phyloP scores from a whole-genome alignment of 1,140 invertebrate species.

The Bombus pyrosoma region DNA sequence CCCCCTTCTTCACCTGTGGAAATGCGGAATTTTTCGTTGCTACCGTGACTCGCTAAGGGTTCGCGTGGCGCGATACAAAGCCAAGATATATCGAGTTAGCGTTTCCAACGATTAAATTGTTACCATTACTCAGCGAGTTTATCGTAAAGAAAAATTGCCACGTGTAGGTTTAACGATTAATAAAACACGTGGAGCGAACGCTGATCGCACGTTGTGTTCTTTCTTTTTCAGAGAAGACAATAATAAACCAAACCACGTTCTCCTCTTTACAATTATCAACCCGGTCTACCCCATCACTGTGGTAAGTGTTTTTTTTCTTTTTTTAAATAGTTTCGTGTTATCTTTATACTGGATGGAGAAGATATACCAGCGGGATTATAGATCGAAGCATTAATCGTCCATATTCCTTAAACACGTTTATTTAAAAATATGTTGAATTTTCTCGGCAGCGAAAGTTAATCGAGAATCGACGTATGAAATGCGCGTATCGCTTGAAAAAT shows the following conservation, averaged over 20 bases:
- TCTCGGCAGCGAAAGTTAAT: not conserved
- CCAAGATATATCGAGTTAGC: not conserved
- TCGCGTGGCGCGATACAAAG: not conserved
- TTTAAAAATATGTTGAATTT: not conserved
- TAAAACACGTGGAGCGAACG: not conserved
- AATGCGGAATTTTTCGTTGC: slow-evolving; percentile 36
- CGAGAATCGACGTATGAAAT: not conserved
- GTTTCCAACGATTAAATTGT: slow-evolving; percentile 28
- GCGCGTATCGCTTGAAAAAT: not conserved
- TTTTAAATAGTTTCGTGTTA: not conserved
- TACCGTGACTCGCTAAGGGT: not conserved
- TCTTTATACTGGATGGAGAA: not conserved
- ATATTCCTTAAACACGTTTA: too few species aligned
- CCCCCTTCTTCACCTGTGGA: fast-evolving
- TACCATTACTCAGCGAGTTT: not conserved
- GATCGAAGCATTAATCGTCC: too few species aligned
- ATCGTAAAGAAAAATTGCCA: not conserved
- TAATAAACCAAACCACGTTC: slow-evolving; percentile 93
- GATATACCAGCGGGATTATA: not conserved
- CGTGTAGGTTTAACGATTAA: not conserved
- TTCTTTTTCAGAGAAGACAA: slow-evolving; percentile 80
- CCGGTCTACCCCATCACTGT: slow-evolving; percentile 99
- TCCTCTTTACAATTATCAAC: slow-evolving; percentile 97
- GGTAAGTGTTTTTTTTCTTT: slow-evolving; percentile 87
- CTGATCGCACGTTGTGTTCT: not conserved